Percentiles rank a stretch among this genome's conserved stretches.
These are phyloP conservation scores for Leucoma salicis DNA, from an alignment of 2,888 invertebrate species.

Conservation along the genomic window DNA sequence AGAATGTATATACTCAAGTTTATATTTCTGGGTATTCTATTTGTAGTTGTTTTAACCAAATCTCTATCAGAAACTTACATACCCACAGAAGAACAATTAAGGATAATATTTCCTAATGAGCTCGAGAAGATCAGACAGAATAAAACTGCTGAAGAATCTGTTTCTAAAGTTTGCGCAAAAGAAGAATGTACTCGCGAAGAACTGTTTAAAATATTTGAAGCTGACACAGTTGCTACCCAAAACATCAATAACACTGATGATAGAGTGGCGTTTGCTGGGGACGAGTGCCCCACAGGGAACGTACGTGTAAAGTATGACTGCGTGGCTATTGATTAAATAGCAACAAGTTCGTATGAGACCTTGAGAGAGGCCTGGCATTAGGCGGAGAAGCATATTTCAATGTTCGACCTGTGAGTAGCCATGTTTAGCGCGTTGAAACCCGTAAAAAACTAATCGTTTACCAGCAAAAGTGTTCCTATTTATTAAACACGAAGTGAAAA, in stretches of 20 bases:
- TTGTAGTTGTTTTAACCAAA: neutral
- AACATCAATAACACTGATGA: neutral
- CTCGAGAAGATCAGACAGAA: neutral
- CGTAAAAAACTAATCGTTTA: too few relatives aligned
- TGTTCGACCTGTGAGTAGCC: too few relatives aligned
- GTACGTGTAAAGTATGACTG: neutral
- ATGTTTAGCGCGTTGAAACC: too few relatives aligned
- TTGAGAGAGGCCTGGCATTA: too few relatives aligned
- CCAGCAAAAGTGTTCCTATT: too few relatives aligned
- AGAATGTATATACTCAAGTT: too few relatives aligned
- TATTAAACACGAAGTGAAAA: too few relatives aligned
- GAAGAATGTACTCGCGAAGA: neutral
- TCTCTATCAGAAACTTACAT: neutral
- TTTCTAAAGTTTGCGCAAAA: neutral
- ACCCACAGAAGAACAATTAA: slow-evolving; percentile 1
- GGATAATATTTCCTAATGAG: slow-evolving; percentile 4
- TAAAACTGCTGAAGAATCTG: neutral
- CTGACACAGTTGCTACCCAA: neutral
- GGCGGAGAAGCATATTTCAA: too few relatives aligned
- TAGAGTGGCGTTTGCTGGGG: neutral
- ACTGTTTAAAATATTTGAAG: slow-evolving; percentile 1
- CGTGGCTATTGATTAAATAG: neutral
- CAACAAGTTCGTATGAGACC: too few relatives aligned
- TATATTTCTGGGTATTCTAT: neutral
- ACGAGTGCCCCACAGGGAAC: neutral